Base-by-base conservation (phyloP, 2,113 vertebrate species). In the Lophochroa leadbeateri region DNA sequence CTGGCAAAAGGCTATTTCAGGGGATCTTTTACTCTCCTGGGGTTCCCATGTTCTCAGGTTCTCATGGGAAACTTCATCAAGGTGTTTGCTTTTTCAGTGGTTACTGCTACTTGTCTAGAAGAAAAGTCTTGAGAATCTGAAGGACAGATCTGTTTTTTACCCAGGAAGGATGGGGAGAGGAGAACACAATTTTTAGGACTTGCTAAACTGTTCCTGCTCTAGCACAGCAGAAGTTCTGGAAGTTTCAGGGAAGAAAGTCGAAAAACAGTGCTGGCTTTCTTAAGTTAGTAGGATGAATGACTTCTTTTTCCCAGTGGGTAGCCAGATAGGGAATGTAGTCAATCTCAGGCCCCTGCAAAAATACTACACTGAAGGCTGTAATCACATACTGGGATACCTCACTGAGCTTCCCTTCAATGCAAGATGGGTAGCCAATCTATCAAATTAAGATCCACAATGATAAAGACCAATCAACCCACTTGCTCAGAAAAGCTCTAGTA, bases 21-120 rank as follows among this genome's bases (percentile, higher is more conserved):
- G 9, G 5, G 1, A 12, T 47, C 15, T 74, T 58, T 43, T 8
- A 67, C 25, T 41, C 16, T 37, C 0, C 8, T 11, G 1, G 4
- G 27, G 24, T 67, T 77, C 77, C 74, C 37, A 70, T 1, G 0
- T 57, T 58, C 55, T 58, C 55, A 58, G 20, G 33, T 58, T 58
- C 55, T n/a, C 55, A 58, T 8, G 4, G 0, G 0, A 6, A 85
- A 70, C 17, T 49, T 63, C 17, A 58, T 23, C 17, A 63, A 58
- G 0, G 0, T 65, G 44, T 8, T 57, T 60, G 9, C 12, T 43
- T 74, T 88, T 39, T 49, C 61, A 35, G 24, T 47, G 5, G 7
- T 87, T 71, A 70, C 8, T 60, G 13, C 49, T 64, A 33, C 4
- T 5, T 8, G 13, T 39, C 28, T 27, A 58, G 35, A 81, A 77